phyloP scores from a whole-genome alignment of 2,113 vertebrate species.

The Monarcha castaneiventris region DNA sequence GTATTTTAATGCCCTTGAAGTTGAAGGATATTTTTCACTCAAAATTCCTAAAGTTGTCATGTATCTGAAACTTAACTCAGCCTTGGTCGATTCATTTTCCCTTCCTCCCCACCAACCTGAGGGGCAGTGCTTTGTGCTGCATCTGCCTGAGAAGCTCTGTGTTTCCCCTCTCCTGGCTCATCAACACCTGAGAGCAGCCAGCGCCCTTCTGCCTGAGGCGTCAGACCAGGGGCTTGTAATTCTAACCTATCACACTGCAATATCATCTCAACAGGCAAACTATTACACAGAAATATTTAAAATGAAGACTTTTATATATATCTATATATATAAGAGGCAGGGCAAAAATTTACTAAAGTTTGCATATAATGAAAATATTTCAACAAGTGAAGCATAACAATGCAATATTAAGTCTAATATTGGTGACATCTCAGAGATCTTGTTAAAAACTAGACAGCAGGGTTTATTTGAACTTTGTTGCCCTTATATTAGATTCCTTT shows the following conservation, averaged over 20 bases:
- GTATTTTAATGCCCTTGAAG: not conserved
- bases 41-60: not conserved
- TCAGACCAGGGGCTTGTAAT: not conserved
- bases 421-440: slow-evolving; percentile 61
- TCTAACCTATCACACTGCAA: not conserved
- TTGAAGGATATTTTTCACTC: not conserved
- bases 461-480: slow-evolving; percentile 64
- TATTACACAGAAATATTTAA: not conserved
- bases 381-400: slow-evolving; percentile 32
- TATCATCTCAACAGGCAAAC: not conserved
- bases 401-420: slow-evolving; percentile 45
- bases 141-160: not conserved
- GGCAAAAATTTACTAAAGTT: not conserved
- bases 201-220: not conserved
- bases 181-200: not conserved
- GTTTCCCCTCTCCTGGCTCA: not conserved
- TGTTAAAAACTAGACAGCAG: slow-evolving; percentile 45
- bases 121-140: not conserved
- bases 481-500: slow-evolving; percentile 60
- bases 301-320: not conserved
- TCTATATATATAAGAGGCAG: too few relatives aligned
- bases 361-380: slow-evolving; percentile 55
- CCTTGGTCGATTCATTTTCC: not conserved
- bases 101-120: not conserved
- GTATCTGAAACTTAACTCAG: not conserved